Base-by-base conservation (phyloP, 2,888 invertebrate species). In the Corythucha ciliata region DNA sequence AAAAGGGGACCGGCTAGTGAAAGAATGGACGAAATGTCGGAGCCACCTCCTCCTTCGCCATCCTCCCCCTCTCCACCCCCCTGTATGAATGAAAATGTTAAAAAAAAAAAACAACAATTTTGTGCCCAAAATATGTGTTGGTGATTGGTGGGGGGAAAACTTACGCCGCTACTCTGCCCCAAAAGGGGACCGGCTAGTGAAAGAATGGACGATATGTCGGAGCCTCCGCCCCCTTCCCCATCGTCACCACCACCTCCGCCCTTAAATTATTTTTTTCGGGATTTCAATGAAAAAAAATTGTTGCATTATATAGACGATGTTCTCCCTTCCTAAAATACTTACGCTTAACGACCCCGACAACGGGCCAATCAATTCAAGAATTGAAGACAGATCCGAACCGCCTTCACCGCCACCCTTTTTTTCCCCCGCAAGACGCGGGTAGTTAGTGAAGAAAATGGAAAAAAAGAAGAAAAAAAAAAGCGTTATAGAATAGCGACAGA, bases 261-360 rank as follows among this genome's bases (percentile, higher is more conserved):
- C 14, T 51, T 51, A n/a, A n/a, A n/a, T n/a, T n/a, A n/a, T n/a
- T n/a, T n/a, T n/a, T n/a, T n/a, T n/a, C n/a, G n/a, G n/a, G n/a
- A n/a, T n/a, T n/a, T n/a, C n/a, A n/a, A n/a, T n/a, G n/a, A n/a
- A n/a, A n/a, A n/a, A n/a, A n/a, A n/a, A n/a, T n/a, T n/a, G n/a
- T n/a, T n/a, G n/a, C n/a, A n/a, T n/a, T n/a, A n/a, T n/a, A n/a
- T n/a, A n/a, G n/a, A n/a, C n/a, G 21, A 40, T 42, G 24, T 42
- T 6, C 7, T 14, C 24, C 16, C n/a, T n/a, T n/a, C n/a, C n/a
- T n/a, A n/a, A n/a, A 32, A 16, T 37, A 56, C 54, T 56, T 37
- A 52, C 58, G 39, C 60, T 60, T 53, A 58, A 56, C 40, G 55
- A 37, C 6, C 54, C 56, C 5, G 52, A 39, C 29, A 58, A 33